Evolutionary conservation across 2,888 invertebrate genomes (phyloP), one percentile per base, ranked within the genome.

Genomic region (Copidosoma aretas): DNA sequence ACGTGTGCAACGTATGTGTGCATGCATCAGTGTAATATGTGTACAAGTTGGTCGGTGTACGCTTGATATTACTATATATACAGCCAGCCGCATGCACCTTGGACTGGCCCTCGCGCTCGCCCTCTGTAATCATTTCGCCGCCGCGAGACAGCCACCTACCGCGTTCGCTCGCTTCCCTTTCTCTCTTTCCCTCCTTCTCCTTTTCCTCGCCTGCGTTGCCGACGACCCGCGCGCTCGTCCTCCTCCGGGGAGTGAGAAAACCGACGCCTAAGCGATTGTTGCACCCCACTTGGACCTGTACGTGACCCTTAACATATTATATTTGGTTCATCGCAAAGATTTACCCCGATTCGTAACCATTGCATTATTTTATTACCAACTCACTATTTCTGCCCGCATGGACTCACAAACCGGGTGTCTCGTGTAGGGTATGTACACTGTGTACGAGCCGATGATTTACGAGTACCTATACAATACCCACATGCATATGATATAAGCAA

Each of bases 51-150:
- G n/a, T n/a, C n/a, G n/a, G n/a, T n/a, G n/a, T n/a, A n/a, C n/a
- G n/a, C n/a, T n/a, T n/a, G n/a, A n/a, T n/a, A n/a, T n/a, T n/a
- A n/a, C n/a, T n/a, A n/a, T n/a, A n/a, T n/a, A n/a, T n/a, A n/a
- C n/a, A n/a, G n/a, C n/a, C n/a, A n/a, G n/a, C n/a, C n/a, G n/a
- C 57, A 71, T 64, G 54, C 32, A 19, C 10, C 58, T 32, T 51
- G 58, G 22, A 41, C 24, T 19, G 21, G 24, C 49, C n/a, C 60
- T 25, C n/a, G 1, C 43, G 17, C 22, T 15, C n/a, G 59, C 24
- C 57, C 51, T 77, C 82, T 82, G 79, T 82, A 81, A 81, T 81
- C 80, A 82, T 81, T 81, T 80, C 75, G 79, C 81, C 81, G 82
- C 79, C 79, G 77, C 60, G 39, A 60, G 54, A 75, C 73, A 77